These are phyloP conservation scores for Aspidiotus rigidus DNA, from an alignment of 2,888 invertebrate species.

Conservation along the genomic window DNA sequence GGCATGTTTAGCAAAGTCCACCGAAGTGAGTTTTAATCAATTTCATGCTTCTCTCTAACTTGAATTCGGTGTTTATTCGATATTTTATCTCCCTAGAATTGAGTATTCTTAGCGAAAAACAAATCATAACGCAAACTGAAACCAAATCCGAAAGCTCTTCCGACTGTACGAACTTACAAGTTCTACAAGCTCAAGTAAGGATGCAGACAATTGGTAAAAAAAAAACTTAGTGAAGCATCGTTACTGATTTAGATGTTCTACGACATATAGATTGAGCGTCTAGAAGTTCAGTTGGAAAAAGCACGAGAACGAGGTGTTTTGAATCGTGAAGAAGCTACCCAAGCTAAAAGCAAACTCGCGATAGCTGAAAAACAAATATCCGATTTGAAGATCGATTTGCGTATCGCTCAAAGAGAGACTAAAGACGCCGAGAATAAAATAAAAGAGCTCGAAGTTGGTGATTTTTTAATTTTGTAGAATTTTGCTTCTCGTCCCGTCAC, in stretches of 20 bases:
- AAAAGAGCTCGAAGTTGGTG: constrained; percentile 14
- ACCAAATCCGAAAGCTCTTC: too few relatives aligned
- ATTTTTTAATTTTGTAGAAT: not conserved
- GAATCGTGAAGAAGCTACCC: constrained; percentile 18
- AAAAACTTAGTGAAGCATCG: not conserved
- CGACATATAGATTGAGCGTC: constrained; percentile 12
- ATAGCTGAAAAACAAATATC: constrained; percentile 29
- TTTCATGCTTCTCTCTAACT: not conserved
- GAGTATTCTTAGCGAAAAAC: constrained; percentile 3
- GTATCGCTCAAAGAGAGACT: constrained; percentile 46
- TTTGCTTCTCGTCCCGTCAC: not conserved
- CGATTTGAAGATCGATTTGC: constrained; percentile 23
- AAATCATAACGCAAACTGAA: not conserved
- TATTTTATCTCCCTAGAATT: not conserved
- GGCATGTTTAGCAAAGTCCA: not conserved
- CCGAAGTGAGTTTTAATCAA: not conserved
- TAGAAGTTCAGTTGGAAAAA: constrained; percentile 25
- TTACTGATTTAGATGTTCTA: not conserved
- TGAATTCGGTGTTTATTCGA: not conserved
- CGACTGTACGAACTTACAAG: too few relatives aligned
- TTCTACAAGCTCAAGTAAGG: too few relatives aligned
- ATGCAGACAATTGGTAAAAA: too few relatives aligned
- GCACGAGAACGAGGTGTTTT: constrained; percentile 13
- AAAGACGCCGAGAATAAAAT: constrained; percentile 50
- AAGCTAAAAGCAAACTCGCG: constrained; percentile 46